Base-by-base conservation (phyloP, 1,140 invertebrate species). In the Pseudomyrmex cubaensis region DNA sequence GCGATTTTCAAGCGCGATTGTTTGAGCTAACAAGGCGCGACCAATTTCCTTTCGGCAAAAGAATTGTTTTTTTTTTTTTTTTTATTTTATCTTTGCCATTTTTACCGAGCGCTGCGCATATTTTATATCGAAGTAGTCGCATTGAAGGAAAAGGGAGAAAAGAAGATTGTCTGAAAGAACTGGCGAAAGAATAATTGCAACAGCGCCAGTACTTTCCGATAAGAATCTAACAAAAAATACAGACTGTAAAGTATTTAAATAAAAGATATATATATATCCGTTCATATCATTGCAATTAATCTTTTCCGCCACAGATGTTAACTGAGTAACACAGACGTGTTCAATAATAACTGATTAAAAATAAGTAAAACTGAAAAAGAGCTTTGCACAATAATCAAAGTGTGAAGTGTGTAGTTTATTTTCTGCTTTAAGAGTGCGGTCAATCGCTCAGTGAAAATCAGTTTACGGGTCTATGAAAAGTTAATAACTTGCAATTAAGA, bases 1-100 rank as follows among this genome's bases (percentile, higher is more conserved):
- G 44, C 20, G 76, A 80, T 80, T 72, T 80, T 61, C 76, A 46
- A 80, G 54, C 64, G 44, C 76, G 76, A 80, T 57, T 80, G 66
- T 80, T 70, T 56, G 35, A 44, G 44, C 44, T 80, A 80, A 80
- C 66, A 80, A 80, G 52, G 54, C 25, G 20, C 76, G 44, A 72
- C 20, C 66, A 57, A 57, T 80, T 70, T 59, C 66, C 54, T 70
- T 72, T 80, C 2, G 56, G 22, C 76, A n/a, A 80, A 13, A 17
- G 44, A 25, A 50, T 56, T 35, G 25, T 35, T 4, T 35, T 35
- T 35, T 35, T 35, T 35, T 35, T 7, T 7, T 13, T 25, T 52
- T 67, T 54, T 67, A 44, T 35, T 59, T 20, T n/a, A 22, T 0
- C 20, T 35, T 35, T 1, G 48, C 4, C 48, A 17, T 54, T 70